Percentiles rank a stretch among this genome's conserved stretches.
Conservation (phyloP, 2,113 vertebrate species). For the Caranx ignobilis region DNA sequence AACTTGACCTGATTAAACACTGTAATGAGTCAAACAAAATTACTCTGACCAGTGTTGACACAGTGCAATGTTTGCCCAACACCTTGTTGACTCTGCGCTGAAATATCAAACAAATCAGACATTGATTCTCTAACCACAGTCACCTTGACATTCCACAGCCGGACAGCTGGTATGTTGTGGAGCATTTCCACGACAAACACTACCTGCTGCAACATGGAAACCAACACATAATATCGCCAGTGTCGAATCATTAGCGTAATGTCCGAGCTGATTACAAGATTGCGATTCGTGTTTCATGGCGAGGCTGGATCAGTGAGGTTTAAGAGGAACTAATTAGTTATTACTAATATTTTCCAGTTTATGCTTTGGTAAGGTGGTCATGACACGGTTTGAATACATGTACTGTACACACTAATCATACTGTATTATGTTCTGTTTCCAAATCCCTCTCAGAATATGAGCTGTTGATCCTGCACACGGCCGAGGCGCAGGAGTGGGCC, state of each 20-base stretch:
- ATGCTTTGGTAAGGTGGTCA: not conserved
- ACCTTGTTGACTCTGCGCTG: conserved; percentile 55
- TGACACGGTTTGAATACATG: conserved; percentile 20
- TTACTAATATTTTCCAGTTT: conserved; percentile 2
- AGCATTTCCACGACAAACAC: conserved; percentile 60
- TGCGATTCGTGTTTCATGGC: conserved; percentile 26
- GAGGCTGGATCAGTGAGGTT: not conserved
- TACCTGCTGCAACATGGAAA: conserved; percentile 41
- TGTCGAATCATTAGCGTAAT: conserved; percentile 45
- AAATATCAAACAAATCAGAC: conserved; percentile 67
- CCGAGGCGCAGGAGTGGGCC: conserved; percentile 83
- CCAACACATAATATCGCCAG: conserved; percentile 44
- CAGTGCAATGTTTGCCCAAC: conserved; percentile 71
- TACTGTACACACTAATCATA: conserved; percentile 13
- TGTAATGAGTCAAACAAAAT: conserved; percentile 81
- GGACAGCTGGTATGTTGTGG: conserved; percentile 63
- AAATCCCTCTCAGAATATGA: conserved; percentile 43
- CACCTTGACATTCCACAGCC: conserved; percentile 71
- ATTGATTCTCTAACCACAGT: conserved; percentile 70
- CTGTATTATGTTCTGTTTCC: conserved; percentile 24
- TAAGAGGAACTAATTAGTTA: conserved; percentile 29
- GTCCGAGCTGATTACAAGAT: conserved; percentile 40
- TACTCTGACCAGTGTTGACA: conserved; percentile 74
- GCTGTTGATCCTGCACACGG: conserved; percentile 79
- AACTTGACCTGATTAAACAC: conserved; percentile 77